phyloP scores from a whole-genome alignment of 2,888 invertebrate species.

The Chaetogeoica ovagalla region DNA sequence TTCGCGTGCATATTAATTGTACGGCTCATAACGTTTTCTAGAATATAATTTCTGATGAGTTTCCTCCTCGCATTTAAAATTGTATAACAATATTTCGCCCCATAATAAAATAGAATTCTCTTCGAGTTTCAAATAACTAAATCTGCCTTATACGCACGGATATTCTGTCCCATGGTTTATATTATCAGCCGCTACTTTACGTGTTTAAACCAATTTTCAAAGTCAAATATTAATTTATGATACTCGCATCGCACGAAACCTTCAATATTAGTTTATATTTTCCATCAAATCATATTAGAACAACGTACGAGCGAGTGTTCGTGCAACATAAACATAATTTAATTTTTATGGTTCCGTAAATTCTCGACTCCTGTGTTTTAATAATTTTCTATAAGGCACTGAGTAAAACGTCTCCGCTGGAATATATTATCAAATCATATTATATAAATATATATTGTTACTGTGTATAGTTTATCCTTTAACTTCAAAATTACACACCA shows the following conservation, averaged over 20 bases:
- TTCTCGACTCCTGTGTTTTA: neutral
- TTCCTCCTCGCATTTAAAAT: too few relatives aligned
- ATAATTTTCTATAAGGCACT: neutral
- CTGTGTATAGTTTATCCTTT: neutral
- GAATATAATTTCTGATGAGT: too few relatives aligned
- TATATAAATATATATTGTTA: neutral
- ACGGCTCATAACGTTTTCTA: too few relatives aligned
- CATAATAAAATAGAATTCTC: too few relatives aligned
- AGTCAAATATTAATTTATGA: neutral
- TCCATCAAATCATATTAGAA: neutral
- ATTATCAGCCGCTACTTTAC: neutral
- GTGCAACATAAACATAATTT: neutral
- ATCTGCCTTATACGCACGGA: neutral
- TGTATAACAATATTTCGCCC: too few relatives aligned
- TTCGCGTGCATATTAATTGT: too few relatives aligned
- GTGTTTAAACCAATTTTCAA: neutral
- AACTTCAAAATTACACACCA: too few relatives aligned
- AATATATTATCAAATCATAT: neutral
- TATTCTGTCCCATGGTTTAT: neutral
- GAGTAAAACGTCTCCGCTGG: neutral
- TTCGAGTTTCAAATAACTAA: neutral
- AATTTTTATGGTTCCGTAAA: neutral
- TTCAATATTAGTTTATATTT: slow-evolving; percentile 18
- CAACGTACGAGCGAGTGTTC: neutral
- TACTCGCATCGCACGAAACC: neutral